These are phyloP conservation scores for Drosophila nigromelanica DNA, from an alignment of 1,140 invertebrate species.

Conservation along the genomic window DNA sequence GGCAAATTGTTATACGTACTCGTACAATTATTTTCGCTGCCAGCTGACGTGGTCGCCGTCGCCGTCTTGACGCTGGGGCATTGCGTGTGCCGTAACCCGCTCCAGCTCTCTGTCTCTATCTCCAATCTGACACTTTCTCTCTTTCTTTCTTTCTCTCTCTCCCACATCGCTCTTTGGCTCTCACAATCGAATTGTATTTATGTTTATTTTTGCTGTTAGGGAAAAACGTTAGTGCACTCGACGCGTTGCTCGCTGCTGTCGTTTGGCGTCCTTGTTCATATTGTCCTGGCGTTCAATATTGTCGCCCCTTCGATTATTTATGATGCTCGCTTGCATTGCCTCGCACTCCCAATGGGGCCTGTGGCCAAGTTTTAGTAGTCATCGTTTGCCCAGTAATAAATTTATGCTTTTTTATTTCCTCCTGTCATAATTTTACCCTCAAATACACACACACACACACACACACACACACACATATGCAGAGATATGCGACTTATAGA, in stretches of 20 bases:
- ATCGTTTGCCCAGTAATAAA: slow-evolving; percentile 80
- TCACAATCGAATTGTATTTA: slow-evolving; percentile 58
- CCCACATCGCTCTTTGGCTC: background rate
- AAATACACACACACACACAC: slow-evolving; percentile 57
- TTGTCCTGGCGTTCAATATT: slow-evolving; percentile 71
- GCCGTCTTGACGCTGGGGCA: slow-evolving; percentile 5
- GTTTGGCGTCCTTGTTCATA: slow-evolving; percentile 10
- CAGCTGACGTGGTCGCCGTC: background rate
- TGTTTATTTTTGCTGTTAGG: slow-evolving; percentile 53
- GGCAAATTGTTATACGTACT: slow-evolving; percentile 71
- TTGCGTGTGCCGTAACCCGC: slow-evolving; percentile 34
- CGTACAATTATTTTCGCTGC: slow-evolving; percentile 68
- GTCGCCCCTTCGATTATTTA: slow-evolving; percentile 82
- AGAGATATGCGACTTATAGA: slow-evolving; percentile 27
- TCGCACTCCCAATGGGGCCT: slow-evolving; percentile 66
- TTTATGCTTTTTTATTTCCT: slow-evolving; percentile 83
- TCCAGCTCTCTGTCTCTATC: background rate
- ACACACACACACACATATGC: slow-evolving; percentile 18
- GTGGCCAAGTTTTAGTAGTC: slow-evolving; percentile 83
- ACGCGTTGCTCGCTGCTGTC: slow-evolving; percentile 11
- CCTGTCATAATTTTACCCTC: slow-evolving; percentile 82
- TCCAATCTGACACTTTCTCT: background rate
- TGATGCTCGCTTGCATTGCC: slow-evolving; percentile 70
- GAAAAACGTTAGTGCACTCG: slow-evolving; percentile 57
- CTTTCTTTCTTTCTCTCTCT: background rate